Evolutionary conservation across 2,888 invertebrate species (phyloP).

Genomic region (Polydrusus cervinus): DNA sequence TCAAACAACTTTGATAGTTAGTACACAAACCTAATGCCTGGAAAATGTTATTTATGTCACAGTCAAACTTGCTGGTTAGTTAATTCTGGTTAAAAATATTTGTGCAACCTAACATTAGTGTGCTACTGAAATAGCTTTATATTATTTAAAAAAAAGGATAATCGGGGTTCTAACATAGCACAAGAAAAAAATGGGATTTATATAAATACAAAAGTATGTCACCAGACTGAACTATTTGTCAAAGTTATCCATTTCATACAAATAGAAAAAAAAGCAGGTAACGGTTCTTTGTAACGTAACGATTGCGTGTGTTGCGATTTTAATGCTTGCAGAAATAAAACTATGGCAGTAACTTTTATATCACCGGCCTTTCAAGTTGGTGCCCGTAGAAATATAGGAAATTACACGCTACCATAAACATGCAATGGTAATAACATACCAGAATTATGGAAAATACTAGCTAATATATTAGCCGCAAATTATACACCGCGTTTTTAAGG

Average conservation of each 20-base stretch:
- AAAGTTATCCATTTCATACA: not conserved
- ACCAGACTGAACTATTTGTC: too few relatives aligned
- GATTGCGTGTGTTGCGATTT: not conserved
- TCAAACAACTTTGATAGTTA: too few relatives aligned
- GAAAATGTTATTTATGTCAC: too few relatives aligned
- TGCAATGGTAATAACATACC: constrained; percentile 49
- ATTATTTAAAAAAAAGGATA: too few relatives aligned
- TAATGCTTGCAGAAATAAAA: constrained; percentile 19
- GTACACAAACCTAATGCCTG: too few relatives aligned
- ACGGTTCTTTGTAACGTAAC: not conserved
- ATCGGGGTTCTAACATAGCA: too few relatives aligned
- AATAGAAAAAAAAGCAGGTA: not conserved
- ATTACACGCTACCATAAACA: constrained; percentile 47
- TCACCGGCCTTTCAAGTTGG: constrained; percentile 13
- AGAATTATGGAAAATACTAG: constrained; percentile 48
- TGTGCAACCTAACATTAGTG: too few relatives aligned
- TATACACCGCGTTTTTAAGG: constrained; percentile 32
- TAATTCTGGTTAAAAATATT: too few relatives aligned
- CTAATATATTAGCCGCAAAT: constrained; percentile 46
- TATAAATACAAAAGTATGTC: too few relatives aligned
- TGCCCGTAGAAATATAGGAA: constrained; percentile 44
- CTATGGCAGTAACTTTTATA: constrained; percentile 9
- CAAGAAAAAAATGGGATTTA: too few relatives aligned
- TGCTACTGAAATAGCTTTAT: too few relatives aligned
- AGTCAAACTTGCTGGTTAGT: too few relatives aligned